Conservation (phyloP, 2,797 vertebrate genomes). For the Phataginus tetradactyla region DNA sequence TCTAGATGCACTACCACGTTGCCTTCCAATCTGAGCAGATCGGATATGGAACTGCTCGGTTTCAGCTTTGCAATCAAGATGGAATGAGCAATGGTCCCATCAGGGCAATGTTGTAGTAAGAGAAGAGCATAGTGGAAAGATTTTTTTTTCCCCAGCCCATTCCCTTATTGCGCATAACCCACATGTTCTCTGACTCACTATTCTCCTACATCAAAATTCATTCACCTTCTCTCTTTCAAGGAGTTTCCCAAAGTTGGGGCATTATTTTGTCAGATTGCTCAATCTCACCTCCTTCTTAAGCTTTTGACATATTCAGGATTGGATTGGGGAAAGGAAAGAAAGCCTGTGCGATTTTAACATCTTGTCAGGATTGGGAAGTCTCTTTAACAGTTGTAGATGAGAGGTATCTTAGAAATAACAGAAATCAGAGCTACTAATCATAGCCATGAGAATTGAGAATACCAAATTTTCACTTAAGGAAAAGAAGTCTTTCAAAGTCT, state of each 20-base stretch:
- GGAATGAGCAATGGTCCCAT: not conserved
- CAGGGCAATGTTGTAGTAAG: not conserved
- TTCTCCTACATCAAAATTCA: not conserved
- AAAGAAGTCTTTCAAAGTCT: not conserved
- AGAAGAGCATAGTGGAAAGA: not conserved
- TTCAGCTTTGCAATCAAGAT: not conserved
- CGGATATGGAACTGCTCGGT: not conserved
- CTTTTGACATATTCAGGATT: not conserved
- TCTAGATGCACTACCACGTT: not conserved
- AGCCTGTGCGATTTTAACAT: not conserved
- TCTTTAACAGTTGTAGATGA: not conserved
- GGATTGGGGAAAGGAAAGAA: not conserved
- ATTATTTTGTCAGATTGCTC: not conserved
- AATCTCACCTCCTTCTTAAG: not conserved
- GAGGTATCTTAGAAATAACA: not conserved
- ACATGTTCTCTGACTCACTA: not conserved
- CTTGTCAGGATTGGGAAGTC: not conserved
- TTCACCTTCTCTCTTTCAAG: not conserved
- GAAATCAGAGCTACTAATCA: not conserved
- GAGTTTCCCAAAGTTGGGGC: not conserved
- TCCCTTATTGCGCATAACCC: too few relatives aligned
- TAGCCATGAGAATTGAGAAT: not conserved
- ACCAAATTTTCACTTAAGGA: not conserved
- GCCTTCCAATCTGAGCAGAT: not conserved
- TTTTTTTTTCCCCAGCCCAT: not conserved